phyloP scores from a whole-genome alignment of 1,140 invertebrate genomes.

The Drosophila persimilis region DNA sequence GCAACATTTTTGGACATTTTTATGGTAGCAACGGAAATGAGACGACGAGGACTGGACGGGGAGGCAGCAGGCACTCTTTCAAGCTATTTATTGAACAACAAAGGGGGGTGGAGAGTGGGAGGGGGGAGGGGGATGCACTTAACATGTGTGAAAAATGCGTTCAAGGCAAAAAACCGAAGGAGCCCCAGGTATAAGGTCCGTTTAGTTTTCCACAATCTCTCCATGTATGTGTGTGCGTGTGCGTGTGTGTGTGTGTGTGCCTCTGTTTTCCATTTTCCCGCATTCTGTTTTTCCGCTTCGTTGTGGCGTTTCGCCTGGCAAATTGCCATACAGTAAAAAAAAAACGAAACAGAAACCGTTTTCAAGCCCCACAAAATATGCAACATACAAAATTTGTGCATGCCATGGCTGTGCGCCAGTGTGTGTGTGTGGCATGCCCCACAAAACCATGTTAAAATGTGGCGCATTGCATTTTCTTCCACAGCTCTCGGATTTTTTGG shows the following conservation, averaged over 20 bases:
- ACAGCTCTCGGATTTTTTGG: slow-evolving; percentile 33
- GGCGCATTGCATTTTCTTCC: slow-evolving; percentile 58
- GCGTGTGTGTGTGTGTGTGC: slow-evolving; percentile 9
- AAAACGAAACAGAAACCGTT: slow-evolving; percentile 41
- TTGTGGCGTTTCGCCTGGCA: slow-evolving; percentile 55
- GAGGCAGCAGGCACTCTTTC: slow-evolving; percentile 15
- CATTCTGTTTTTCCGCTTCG: slow-evolving; percentile 42
- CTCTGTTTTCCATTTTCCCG: slow-evolving; percentile 33
- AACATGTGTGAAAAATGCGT: slow-evolving; percentile 66
- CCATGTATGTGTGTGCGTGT: slow-evolving; percentile 28
- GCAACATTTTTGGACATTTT: slow-evolving; percentile 70
- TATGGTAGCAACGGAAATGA: slow-evolving; percentile 51
- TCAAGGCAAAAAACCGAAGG: slow-evolving; percentile 59
- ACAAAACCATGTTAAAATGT: slow-evolving; percentile 50
- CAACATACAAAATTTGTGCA: slow-evolving; percentile 54
- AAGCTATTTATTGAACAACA: slow-evolving; percentile 69
- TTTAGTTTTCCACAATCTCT: slow-evolving; percentile 36
- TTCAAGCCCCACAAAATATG: slow-evolving; percentile 78
- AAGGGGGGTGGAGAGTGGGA: neutral
- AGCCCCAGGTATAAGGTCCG: slow-evolving; percentile 50
- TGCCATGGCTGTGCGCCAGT: neutral
- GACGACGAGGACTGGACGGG: slow-evolving; percentile 1
- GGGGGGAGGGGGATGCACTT: slow-evolving; percentile 21
- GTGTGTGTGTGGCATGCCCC: slow-evolving; percentile 19
- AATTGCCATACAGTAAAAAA: slow-evolving; percentile 62